Conservation (phyloP, 30 jellyfish, hydroid and myxozoan species). For the Hydractinia symbiolongicarpus region DNA sequence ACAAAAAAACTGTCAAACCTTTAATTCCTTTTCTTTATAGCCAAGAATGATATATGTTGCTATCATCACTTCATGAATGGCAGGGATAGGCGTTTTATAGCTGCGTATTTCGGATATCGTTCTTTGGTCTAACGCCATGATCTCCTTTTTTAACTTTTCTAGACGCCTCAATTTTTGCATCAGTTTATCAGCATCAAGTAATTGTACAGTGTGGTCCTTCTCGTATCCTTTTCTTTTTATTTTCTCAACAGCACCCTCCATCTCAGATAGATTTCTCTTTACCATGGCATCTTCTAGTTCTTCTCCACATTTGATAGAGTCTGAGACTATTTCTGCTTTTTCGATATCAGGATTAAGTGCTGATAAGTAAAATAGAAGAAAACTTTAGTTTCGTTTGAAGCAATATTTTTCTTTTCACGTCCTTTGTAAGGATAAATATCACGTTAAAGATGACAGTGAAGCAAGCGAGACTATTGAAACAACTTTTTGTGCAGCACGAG, state of each 20-base stretch:
- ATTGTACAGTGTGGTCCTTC: conserved; percentile 53
- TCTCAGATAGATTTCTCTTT: conserved; percentile 67
- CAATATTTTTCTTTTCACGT: no score
- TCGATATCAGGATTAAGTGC: conserved; percentile 59
- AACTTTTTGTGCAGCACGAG: no score
- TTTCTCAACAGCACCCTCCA: conserved; percentile 55
- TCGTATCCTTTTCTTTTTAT: conserved; percentile 59
- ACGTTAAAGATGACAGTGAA: no score
- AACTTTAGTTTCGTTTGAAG: no score
- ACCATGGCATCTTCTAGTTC: conserved; percentile 76
- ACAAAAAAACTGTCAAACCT: conserved; percentile 29
- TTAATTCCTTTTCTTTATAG: conserved; percentile 76
- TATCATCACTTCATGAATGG: conserved; percentile 82
- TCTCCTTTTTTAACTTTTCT: conserved; percentile 71
- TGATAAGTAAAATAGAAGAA: conserved; percentile 5
- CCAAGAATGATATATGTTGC: conserved; percentile 74
- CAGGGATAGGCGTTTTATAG: conserved; percentile 80
- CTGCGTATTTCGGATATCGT: conserved; percentile 86
- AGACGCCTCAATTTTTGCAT: conserved; percentile 51
- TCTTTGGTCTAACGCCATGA: conserved; percentile 74
- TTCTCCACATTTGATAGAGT: conserved; percentile 61
- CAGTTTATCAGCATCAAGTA: conserved; percentile 67
- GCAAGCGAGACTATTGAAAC: no score
- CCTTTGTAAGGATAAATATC: no score
- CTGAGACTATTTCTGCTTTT: conserved; percentile 63